These are phyloP conservation scores for Eupsilia transversa DNA, from an alignment of 2,888 invertebrate species.

Conservation along the genomic window DNA sequence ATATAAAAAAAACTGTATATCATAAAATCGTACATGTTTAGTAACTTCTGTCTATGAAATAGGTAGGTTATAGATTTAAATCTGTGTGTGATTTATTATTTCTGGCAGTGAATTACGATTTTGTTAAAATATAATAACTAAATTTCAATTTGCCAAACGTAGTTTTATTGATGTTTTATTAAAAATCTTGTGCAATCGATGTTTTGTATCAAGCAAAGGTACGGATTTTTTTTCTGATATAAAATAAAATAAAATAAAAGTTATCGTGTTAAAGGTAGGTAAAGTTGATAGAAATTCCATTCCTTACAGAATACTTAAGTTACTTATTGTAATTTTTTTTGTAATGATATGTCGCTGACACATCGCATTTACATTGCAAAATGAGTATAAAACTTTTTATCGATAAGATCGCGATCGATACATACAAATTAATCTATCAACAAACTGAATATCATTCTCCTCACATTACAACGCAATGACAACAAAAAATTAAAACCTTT, in stretches of 20 bases:
- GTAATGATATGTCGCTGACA: constrained; percentile 20
- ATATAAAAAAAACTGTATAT: constrained; percentile 28
- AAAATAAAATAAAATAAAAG: background rate
- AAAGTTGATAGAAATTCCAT: constrained; percentile 10
- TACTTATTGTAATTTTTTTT: constrained; percentile 17
- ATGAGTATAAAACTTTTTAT: constrained; percentile 12
- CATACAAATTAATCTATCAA: constrained; percentile 44
- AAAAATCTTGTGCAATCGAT: background rate
- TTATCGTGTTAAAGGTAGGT: background rate
- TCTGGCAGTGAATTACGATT: constrained; percentile 48
- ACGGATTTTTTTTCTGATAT: background rate
- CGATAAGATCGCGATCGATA: constrained; percentile 33
- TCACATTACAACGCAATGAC: constrained; percentile 21
- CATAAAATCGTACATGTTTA: constrained; percentile 33
- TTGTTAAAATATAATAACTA: constrained; percentile 28
- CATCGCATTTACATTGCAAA: constrained; percentile 40
- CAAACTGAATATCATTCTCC: constrained; percentile 35
- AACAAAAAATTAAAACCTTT: constrained; percentile 39
- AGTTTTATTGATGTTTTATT: constrained; percentile 15
- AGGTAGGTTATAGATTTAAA: constrained; percentile 42
- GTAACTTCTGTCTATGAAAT: constrained; percentile 60
- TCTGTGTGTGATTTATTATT: constrained; percentile 50
- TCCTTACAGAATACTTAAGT: constrained; percentile 6
- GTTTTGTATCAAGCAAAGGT: background rate
- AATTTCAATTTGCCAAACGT: constrained; percentile 33